Base-by-base conservation (phyloP, 2,113 vertebrate genomes). In the Pteronura brasiliensis region DNA sequence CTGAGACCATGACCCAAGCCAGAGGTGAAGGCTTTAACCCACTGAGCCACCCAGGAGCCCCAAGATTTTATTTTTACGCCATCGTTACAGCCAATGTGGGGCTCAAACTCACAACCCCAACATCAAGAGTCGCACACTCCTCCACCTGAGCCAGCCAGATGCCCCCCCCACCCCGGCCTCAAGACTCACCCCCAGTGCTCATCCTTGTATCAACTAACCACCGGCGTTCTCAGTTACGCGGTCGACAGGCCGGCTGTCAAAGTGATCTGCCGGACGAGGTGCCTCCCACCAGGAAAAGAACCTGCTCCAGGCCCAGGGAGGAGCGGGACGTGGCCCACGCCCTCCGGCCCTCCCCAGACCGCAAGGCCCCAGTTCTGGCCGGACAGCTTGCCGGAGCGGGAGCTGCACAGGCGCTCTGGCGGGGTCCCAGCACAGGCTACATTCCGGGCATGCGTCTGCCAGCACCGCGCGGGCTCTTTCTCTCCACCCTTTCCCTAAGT, bases 331-430 rank as follows among this genome's bases (percentile, higher is more conserved):
- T 7, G 9, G 14, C 17, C 18, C 0, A 9, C 0, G 7, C 18
- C 49, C 72, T 25, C 11, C 1, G 34, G 49, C 44, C 81, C 27
- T 18, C 23, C 29, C 14, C 8, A 31, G 31, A 44, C 4, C 61
- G 42, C 57, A 36, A 23, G 39, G 13, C 39, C 23, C 25, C 72
- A 7, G 6, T 69, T 59, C 57, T 18, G 7, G 13, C 39, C 12
- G 13, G 1, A 42, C 6, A 3, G 25, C 25, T 69, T 69, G 18
- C 34, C 1, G 4, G 0, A 34, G 67, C 7, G 6, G 67, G 34
- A 69, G 15, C 7, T 7, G 0, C 17, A 0, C 14, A 14, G 15
- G 44, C 1, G 23, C 4, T 49, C 3, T 2, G 0, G 59, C 23
- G 1, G 55, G 55, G 55, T 18, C 55, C 14, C 0, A 21, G 67